Base-by-base conservation (phyloP, 2,113 vertebrate genomes). In the Pachycephala philippinensis region DNA sequence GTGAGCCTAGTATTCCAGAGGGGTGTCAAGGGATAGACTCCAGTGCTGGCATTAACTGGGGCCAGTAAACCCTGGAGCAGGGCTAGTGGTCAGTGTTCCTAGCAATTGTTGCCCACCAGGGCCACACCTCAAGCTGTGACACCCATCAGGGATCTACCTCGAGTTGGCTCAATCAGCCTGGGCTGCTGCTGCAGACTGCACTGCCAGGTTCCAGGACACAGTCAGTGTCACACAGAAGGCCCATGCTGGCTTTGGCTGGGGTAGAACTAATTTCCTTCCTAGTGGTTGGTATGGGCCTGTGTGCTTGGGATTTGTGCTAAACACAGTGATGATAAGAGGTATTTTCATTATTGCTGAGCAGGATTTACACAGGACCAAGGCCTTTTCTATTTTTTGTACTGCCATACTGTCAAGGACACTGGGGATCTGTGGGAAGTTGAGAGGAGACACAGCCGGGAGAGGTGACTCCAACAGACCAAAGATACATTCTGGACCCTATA, bases 161-260 rank as follows among this genome's bases (percentile, higher is more conserved):
- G 2, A 10, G 9, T 6, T 18, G 42, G n/a, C n/a, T 83, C 42
- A 14, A 7, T 26, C 56, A 61, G 50, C 56, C 37, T 6, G 20
- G 33, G 52, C 15, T 86, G 80, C 85, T 22, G 59, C 74, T 56
- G 69, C 60, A 71, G 47, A 7, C 27, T 33, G 27, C 11, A 1
- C 54, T 50, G 20, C 44, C 33, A 21, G 9, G 11, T 22, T 52
- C 33, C 39, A 47, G 54, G 50, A 53, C n/a, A 28, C 7, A 0
- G 0, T 19, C 39, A 39, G 30, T 3, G 39, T 45, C 50, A 15
- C 27, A 24, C 2, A 2, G 7, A 11, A 35, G 26, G 17, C 35
- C 65, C 1, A 0, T 8, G 30, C 82, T 65, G 69, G 42, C 37
- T 66, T 75, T 30, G 35, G 26, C 44, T 76, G 44, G 26, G 21